A percentile compares a stretch with the other conserved stretches of the same genome.
These are phyloP conservation scores for Pseudomyrmex cubaensis DNA, from an alignment of 1,140 invertebrate genomes.

Conservation along the genomic window DNA sequence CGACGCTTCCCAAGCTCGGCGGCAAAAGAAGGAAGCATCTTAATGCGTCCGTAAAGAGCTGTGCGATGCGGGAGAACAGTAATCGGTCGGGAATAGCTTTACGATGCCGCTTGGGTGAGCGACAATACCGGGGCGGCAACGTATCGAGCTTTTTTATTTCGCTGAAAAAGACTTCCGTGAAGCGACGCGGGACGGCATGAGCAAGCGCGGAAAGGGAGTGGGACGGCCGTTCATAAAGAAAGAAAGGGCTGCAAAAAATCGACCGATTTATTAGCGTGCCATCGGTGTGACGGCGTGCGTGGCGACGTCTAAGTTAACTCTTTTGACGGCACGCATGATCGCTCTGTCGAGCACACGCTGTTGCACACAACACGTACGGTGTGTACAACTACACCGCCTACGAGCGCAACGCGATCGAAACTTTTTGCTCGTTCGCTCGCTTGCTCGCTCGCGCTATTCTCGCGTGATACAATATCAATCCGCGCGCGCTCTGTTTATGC, in stretches of 20 bases:
- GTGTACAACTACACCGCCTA: neutral
- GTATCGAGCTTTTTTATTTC: constrained; percentile 59
- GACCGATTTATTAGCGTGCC: constrained; percentile 57
- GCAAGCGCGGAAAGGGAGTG: constrained; percentile 10
- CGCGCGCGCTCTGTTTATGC: constrained; percentile 48
- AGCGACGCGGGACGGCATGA: constrained; percentile 15
- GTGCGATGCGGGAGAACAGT: constrained; percentile 36
- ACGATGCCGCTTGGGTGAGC: constrained; percentile 32
- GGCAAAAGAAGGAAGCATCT: constrained; percentile 48
- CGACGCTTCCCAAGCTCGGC: neutral
- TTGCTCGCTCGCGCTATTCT: constrained; percentile 39
- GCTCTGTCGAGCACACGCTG: constrained; percentile 32
- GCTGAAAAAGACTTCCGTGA: constrained; percentile 56
- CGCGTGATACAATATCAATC: constrained; percentile 47
- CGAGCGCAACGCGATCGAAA: constrained; percentile 41
- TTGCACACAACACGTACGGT: constrained; percentile 5
- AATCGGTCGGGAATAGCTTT: constrained; percentile 63
- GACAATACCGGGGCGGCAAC: constrained; percentile 40
- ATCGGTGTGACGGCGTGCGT: constrained; percentile 54
- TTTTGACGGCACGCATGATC: constrained; percentile 58
- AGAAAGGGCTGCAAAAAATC: constrained; percentile 54
- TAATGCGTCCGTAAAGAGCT: constrained; percentile 46
- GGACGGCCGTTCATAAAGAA: constrained; percentile 30
- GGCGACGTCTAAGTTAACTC: constrained; percentile 60
- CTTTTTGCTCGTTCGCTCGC: constrained; percentile 43